A percentile compares a stretch with the other conserved stretches of the same genome.
These are phyloP conservation scores for Siphamia tubifer DNA, from an alignment of 2,113 vertebrate genomes.

Conservation along the genomic window DNA sequence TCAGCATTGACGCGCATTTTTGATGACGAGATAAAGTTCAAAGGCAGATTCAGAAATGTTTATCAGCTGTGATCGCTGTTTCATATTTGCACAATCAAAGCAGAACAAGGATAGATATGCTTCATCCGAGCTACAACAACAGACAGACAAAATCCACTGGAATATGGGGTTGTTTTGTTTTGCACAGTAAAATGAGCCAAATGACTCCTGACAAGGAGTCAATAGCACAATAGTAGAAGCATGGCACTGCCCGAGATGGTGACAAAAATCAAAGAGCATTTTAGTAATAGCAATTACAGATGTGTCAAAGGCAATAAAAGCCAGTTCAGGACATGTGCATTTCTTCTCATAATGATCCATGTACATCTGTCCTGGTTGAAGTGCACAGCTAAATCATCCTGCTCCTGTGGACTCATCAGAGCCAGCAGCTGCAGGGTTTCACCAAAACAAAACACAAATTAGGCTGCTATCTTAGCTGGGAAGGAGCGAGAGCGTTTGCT, in stretches of 20 bases:
- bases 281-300: conserved; percentile 42
- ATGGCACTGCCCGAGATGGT: not conserved
- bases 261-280: conserved; percentile 49
- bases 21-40: conserved; percentile 46
- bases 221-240: too few relatives aligned
- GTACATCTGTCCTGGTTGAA: conserved; percentile 10
- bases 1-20: not conserved
- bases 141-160: not conserved
- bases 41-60: conserved; percentile 31
- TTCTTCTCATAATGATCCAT: conserved; percentile 29
- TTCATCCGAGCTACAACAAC: conserved; percentile 24
- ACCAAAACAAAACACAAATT: conserved; percentile 52
- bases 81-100: conserved; percentile 30
- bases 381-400: not conserved
- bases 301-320: conserved; percentile 37
- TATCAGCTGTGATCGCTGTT: conserved; percentile 38
- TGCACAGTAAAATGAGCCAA: conserved; percentile 40
- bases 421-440: conserved; percentile 23
- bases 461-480: conserved; percentile 18
- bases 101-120: conserved; percentile 31
- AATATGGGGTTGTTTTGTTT: conserved; percentile 45
- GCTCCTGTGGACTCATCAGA: conserved; percentile 5
- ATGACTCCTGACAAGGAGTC: conserved; percentile 55
- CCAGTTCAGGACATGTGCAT: conserved; percentile 17
- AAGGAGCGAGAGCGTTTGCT: conserved; percentile 26